Base-by-base conservation (phyloP, 2,888 invertebrate genomes). In the Blomia tropicalis region DNA sequence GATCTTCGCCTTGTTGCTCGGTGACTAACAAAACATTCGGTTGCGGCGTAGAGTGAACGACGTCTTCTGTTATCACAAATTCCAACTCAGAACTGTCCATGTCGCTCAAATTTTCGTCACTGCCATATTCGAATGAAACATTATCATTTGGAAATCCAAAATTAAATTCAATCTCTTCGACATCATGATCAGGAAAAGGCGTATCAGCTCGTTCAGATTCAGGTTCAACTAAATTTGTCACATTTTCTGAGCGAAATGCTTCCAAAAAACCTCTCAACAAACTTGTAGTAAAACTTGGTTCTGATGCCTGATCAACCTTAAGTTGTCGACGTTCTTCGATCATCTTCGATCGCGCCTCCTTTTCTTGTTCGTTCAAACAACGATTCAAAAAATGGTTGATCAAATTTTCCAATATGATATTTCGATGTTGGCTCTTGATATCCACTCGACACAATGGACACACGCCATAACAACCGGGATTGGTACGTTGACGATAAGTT, bases 401-500 rank as follows among this genome's bases (percentile, higher is more conserved):
- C 2, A 58, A n/a, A 22, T 58, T 36, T 27, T 62, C 58, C 5
- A 62, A 56, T n/a, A 17, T 25, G 1, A 62, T 31, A 22, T n/a
- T 22, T 44, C 43, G 29, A n/a, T 32, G 56, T 29, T 58, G 56
- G 7, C 31, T 14, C 11, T 22, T 17, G 14, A 62, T 31, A 17
- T 31, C 27, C 30, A 58, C 36, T 1, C 62, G 62, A 58, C 62
- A 62, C 11, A 62, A 23, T 4, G 62, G 62, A 62, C 62, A 62
- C 2, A 58, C 4, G 3, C 14, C 25, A n/a, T 25, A 19, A 4
- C 47, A 2, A 19, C 23, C 25, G 23, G 4, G 2, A 22, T 23
- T 22, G 22, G 2, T 31, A 17, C 31, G 44, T 47, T 14, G 22
- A 27, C 51, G 51, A 47, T 47, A 47, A 11, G 36, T 27, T 23